Conservation (phyloP, 1,140 invertebrate genomes). For the Heliconius congener region DNA sequence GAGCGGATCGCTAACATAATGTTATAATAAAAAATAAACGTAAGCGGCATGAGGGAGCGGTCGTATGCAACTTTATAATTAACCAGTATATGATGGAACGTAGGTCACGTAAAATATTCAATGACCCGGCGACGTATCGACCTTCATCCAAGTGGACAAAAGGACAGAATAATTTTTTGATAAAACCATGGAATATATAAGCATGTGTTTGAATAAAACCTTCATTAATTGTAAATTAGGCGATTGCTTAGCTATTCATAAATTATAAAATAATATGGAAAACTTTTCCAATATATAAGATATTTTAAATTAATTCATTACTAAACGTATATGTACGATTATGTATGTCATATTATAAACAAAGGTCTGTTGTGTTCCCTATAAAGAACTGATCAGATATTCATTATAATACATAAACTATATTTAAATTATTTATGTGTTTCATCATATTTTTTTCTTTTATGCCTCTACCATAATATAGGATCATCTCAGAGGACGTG, state of each 20-base stretch:
- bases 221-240: not conserved
- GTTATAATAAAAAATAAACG: not conserved
- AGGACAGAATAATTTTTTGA: not conserved
- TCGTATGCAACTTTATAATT: not conserved
- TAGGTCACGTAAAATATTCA: constrained; percentile 12
- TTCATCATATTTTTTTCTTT: too few species aligned
- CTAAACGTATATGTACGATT: too few species aligned
- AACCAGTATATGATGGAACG: constrained; percentile 9
- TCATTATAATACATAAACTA: too few species aligned
- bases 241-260: not conserved
- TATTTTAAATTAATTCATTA: not conserved
- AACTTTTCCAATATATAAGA: not conserved
- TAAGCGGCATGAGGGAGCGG: not conserved
- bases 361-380: too few species aligned
- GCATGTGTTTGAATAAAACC: not conserved
- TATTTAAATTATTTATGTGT: too few species aligned
- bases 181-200: not conserved
- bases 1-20: not conserved
- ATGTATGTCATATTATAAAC: too few species aligned
- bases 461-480: too few species aligned
- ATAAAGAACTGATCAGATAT: too few species aligned
- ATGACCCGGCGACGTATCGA: not conserved
- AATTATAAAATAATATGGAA: not conserved
- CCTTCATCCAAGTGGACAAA: not conserved
- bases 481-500: not conserved